Percentiles rank a stretch among this genome's conserved stretches.
phyloP scores from a whole-genome alignment of 2,797 vertebrate genomes.

The Steatocranus sp. region DNA sequence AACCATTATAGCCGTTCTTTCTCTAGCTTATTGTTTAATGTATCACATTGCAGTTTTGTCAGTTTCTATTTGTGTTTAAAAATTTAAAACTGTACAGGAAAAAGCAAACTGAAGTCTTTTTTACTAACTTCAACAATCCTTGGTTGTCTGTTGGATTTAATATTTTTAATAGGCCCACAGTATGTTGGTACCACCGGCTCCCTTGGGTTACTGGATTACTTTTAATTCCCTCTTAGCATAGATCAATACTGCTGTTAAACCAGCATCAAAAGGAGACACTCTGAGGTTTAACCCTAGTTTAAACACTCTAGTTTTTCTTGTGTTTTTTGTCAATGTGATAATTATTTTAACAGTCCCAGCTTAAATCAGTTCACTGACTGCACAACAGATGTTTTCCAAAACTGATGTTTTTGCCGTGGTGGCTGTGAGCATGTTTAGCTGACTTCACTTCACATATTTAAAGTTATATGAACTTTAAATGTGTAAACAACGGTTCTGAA shows the following conservation, averaged over 20 bases:
- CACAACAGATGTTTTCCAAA: neutral
- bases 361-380: neutral
- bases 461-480: neutral
- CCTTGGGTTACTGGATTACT: neutral
- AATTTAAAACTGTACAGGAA: neutral
- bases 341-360: neutral
- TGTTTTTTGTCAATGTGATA: neutral
- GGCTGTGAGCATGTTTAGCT: neutral
- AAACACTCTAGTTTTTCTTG: neutral
- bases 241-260: neutral
- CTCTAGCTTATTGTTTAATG: neutral
- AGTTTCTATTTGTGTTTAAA: neutral
- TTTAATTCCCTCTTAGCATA: neutral
- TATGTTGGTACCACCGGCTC: fast-evolving
- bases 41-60: neutral
- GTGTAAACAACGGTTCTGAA: neutral
- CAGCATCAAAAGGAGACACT: neutral
- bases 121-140: neutral
- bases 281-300: neutral
- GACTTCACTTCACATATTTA: neutral
- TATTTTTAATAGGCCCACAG: neutral
- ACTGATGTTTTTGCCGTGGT: neutral
- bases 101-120: neutral
- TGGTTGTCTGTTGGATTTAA: neutral
- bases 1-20: neutral